phyloP scores from a whole-genome alignment of 2,888 invertebrate genomes.

The Tipula helvola region DNA sequence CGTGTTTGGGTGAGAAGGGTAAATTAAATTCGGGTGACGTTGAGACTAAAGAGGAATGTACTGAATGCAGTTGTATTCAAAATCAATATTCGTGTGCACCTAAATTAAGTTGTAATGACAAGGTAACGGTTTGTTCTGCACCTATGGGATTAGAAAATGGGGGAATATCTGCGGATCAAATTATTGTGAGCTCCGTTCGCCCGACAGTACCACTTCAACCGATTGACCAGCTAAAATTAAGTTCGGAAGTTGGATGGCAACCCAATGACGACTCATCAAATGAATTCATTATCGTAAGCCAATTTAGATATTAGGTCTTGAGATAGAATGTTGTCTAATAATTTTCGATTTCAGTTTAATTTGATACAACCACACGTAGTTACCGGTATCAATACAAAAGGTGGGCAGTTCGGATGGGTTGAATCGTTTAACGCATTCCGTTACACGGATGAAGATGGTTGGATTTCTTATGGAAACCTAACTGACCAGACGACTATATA shows the following conservation, averaged over 20 bases:
- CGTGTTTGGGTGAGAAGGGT: constrained; percentile 55
- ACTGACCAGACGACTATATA: constrained; percentile 41
- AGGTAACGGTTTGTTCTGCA: constrained; percentile 46
- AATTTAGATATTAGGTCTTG: not conserved
- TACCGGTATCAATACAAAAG: constrained; percentile 65
- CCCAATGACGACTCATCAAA: constrained; percentile 52
- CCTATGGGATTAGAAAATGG: constrained; percentile 58
- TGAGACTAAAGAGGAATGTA: not conserved
- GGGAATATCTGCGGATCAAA: constrained; percentile 45
- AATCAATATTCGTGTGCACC: not conserved
- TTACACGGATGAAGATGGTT: constrained; percentile 54
- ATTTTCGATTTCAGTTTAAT: constrained; percentile 43
- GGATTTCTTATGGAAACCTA: constrained; percentile 30
- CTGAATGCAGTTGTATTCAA: not conserved
- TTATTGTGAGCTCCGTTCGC: constrained; percentile 28
- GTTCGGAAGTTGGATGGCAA: constrained; percentile 45
- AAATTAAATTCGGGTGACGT: not conserved
- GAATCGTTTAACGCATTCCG: constrained; percentile 60
- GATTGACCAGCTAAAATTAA: constrained; percentile 29
- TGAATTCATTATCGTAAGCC: constrained; percentile 52
- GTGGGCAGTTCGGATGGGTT: constrained; percentile 60
- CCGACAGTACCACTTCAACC: constrained; percentile 24
- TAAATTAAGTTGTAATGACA: not conserved
- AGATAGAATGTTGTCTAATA: not conserved
- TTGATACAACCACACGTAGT: constrained; percentile 62